Evolutionary conservation across 2,113 vertebrate species (phyloP), one percentile per base, ranked within the genome.

Genomic region (Cyrtonyx montezumae): DNA sequence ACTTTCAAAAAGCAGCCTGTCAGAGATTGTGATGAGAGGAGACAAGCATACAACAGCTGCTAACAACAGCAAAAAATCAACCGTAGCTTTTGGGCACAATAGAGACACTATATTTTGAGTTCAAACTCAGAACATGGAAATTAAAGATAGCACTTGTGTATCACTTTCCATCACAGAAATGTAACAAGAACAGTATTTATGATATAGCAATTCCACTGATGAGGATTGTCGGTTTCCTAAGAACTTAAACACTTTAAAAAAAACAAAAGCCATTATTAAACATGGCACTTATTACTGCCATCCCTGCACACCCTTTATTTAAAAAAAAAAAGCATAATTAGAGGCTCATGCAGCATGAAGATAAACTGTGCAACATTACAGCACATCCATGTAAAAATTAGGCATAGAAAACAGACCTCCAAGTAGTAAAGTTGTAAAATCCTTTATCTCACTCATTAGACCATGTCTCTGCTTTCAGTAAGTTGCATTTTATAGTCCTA

Each of bases 21-120:
- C 71, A 93, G 49, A 90, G 46, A 36, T 19, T 37, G 49, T 62
- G 73, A 59, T 68, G 61, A 62, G 34, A 59, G 59, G 13, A 92
- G 84, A 84, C 84, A 90, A 75, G 70, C 84, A 58, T 25, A 87
- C 67, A 94, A 85, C 46, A 70, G 89, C 87, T 83, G 75, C 63
- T 69, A 43, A 91, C 84, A 94, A 84, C 30, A 77, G 90, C n/a
- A 51, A 65, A 93, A 93, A 88, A 83, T 62, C 63, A 94, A 55
- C 84, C 84, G 56, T 2, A 92, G 81, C 78, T 79, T 92, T 48
- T 77, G 63, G 46, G 65, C 11, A 37, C 62, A 91, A 80, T n/a
- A 63, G 20, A 48, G 45, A 84, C 25, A 56, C 63, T 46, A 0
- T 25, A 69, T 66, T 92, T 92, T 84, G 25, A 79, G 92, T 82